Percentiles rank a stretch among this genome's conserved stretches.
Conservation (phyloP, 1,140 invertebrate species). For the Aphelinus atriplicis region DNA sequence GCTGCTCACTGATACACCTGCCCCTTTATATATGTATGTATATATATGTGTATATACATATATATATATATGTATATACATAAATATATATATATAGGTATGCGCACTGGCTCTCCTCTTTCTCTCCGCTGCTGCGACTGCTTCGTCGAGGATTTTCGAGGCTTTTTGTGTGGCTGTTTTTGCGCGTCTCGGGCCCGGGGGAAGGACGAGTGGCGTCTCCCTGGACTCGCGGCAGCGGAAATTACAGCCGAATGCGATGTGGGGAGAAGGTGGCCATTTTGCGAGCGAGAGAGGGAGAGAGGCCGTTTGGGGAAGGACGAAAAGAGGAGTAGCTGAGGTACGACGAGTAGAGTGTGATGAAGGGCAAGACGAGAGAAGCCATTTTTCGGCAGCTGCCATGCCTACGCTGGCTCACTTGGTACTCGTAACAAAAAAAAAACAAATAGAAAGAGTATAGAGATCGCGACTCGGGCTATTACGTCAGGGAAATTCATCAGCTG, state of each 20-base stretch:
- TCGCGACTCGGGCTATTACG: too few relatives aligned
- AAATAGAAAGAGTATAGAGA: too few relatives aligned
- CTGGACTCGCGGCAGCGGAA: too few relatives aligned
- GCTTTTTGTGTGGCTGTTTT: not conserved
- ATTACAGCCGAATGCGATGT: too few relatives aligned
- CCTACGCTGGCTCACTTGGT: too few relatives aligned
- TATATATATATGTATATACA: not conserved
- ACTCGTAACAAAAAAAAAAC: too few relatives aligned
- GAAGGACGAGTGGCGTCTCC: too few relatives aligned
- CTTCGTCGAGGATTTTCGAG: constrained; percentile 15
- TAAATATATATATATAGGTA: not conserved
- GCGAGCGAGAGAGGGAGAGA: not conserved
- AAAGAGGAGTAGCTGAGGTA: not conserved
- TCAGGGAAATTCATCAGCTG: too few relatives aligned
- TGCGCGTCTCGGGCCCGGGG: not conserved
- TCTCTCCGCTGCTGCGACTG: not conserved
- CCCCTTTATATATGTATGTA: constrained; percentile 33
- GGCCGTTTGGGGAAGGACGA: not conserved
- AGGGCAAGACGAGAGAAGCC: not conserved
- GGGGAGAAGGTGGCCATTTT: not conserved
- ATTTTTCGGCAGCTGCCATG: not conserved
- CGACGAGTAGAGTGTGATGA: too few relatives aligned
- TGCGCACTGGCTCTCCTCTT: not conserved
- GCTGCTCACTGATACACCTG: constrained; percentile 17
- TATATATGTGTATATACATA: constrained; percentile 31